Percentiles rank a stretch among this genome's conserved stretches.
These are phyloP conservation scores for Aphaenogaster rudis DNA, from an alignment of 1,140 invertebrate genomes.

Conservation along the genomic window DNA sequence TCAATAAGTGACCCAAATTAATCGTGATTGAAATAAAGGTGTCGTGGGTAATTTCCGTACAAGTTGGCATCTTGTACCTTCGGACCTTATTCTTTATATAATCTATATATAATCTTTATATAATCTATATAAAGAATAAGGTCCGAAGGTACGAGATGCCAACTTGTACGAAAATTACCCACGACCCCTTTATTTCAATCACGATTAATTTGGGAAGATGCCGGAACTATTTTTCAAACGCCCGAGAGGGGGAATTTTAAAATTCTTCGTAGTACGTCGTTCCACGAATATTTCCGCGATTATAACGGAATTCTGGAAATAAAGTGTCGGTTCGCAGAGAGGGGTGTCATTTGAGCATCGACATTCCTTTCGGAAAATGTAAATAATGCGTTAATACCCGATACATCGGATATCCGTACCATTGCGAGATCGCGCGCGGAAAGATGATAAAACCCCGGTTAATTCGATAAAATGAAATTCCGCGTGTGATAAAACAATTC, in stretches of 20 bases:
- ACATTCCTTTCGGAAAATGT: background rate
- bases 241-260: background rate
- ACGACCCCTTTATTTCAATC: background rate
- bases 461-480: slow-evolving; percentile 50
- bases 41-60: background rate
- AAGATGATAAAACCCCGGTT: slow-evolving; percentile 26
- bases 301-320: background rate
- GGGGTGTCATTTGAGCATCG: background rate
- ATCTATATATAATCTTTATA: background rate
- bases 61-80: background rate
- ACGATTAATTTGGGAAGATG: background rate
- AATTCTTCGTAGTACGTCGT: background rate
- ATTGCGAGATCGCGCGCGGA: background rate
- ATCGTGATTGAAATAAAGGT: background rate
- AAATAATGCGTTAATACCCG: slow-evolving; percentile 3
- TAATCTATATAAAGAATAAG: background rate
- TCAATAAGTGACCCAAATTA: background rate
- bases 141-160: background rate
- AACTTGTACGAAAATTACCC: background rate
- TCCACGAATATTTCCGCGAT: background rate
- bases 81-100: background rate
- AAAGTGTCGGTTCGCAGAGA: background rate
- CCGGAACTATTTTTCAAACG: background rate
- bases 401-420: slow-evolving; percentile 12
- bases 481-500: slow-evolving; percentile 32